Evolutionary conservation across 2,888 invertebrate genomes (phyloP).

Genomic region (Agapetus fuscipes): DNA sequence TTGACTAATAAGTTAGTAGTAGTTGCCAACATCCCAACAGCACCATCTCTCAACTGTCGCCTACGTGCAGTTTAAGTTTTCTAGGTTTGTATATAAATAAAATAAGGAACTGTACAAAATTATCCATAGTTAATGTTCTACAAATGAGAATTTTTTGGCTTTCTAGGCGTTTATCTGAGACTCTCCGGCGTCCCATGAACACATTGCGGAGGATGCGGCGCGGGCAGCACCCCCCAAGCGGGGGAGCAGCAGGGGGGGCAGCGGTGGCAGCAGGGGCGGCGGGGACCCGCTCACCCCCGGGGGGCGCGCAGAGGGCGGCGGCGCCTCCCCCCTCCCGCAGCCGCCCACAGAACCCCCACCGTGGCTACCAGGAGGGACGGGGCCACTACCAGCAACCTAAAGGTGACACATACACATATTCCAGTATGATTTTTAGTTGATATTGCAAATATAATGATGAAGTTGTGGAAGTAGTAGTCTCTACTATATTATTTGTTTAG

Average conservation of each 20-base stretch:
- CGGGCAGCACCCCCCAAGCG: constrained; percentile 26
- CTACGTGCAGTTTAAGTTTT: too few species aligned
- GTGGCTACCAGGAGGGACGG: constrained; percentile 61
- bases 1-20: too few species aligned
- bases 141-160: too few species aligned
- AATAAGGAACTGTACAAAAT: too few species aligned
- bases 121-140: too few species aligned
- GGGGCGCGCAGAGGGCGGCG: constrained; percentile 24
- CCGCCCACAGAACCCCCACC: constrained; percentile 47
- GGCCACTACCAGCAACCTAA: constrained; percentile 65
- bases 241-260: constrained; percentile 26
- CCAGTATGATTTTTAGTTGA: too few species aligned
- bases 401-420: constrained; percentile 48
- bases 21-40: neutral
- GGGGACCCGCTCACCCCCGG: constrained; percentile 15
- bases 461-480: too few species aligned
- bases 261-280: constrained; percentile 31
- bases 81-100: too few species aligned
- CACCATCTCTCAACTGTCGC: too few species aligned
- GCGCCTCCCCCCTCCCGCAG: constrained; percentile 27
- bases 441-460: too few species aligned
- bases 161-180: constrained; percentile 72
- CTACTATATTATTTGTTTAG: too few species aligned
- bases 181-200: constrained; percentile 82
- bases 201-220: constrained; percentile 73